Conservation (phyloP, 1,140 invertebrate species). For the Delia radicum region DNA sequence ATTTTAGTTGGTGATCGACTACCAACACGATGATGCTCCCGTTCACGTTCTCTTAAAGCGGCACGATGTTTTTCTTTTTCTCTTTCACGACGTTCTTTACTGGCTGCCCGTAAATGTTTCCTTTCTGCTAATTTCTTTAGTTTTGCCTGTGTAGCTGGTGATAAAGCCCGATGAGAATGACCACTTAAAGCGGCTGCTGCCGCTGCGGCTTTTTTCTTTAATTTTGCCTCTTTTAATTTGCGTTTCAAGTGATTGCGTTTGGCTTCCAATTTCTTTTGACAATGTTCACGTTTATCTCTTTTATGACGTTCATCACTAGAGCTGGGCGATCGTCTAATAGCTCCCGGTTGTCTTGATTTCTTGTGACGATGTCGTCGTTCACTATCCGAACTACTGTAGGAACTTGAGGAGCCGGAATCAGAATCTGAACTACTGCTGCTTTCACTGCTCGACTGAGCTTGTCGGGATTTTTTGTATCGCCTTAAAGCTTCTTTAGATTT, state of each 20-base stretch:
- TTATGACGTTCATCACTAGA: slow-evolving; percentile 50
- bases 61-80: slow-evolving; percentile 48
- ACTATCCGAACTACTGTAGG: slow-evolving; percentile 49
- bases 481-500: slow-evolving; percentile 48
- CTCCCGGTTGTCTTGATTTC: slow-evolving; percentile 31
- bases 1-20: slow-evolving; percentile 48
- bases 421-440: slow-evolving; percentile 49
- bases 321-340: slow-evolving; percentile 38
- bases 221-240: slow-evolving; percentile 48
- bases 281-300: slow-evolving; percentile 45
- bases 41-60: slow-evolving; percentile 43
- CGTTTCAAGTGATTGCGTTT: slow-evolving; percentile 52
- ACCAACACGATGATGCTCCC: slow-evolving; percentile 46
- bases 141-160: slow-evolving; percentile 46
- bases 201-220: slow-evolving; percentile 44
- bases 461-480: slow-evolving; percentile 47
- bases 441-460: slow-evolving; percentile 47
- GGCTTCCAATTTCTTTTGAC: slow-evolving; percentile 51
- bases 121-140: slow-evolving; percentile 48
- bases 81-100: slow-evolving; percentile 44
- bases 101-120: slow-evolving; percentile 44
- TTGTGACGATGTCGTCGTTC: slow-evolving; percentile 48
- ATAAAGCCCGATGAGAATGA: slow-evolving; percentile 43
- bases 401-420: slow-evolving; percentile 41
- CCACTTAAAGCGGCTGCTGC: slow-evolving; percentile 42